Evolutionary conservation across 2,797 vertebrate genomes (phyloP), one percentile per base, ranked within the genome.

Genomic region (Hybognathus amarus): DNA sequence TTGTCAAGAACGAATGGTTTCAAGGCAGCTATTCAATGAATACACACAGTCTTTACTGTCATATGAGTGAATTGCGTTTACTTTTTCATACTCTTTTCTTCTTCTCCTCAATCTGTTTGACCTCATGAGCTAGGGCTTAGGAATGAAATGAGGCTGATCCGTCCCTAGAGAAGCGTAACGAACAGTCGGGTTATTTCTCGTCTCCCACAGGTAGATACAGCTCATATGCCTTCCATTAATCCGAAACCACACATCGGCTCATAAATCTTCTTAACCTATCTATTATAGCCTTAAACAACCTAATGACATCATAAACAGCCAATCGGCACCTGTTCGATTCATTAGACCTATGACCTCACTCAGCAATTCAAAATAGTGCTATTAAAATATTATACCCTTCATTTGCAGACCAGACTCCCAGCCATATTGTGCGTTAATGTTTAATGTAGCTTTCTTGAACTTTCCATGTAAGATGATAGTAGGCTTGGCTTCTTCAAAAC

Each of bases 81-180:
- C 12, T 78, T 24, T 38, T 79, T 40, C 7, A 36, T 24, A 45
- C 47, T 82, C 24, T 6, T 27, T 77, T 40, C 22, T 56, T 27
- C 20, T 67, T 83, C 68, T 54, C 10, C 20, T 50, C 17, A 64
- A 45, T 75, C 30, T 64, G 38, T 82, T 47, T 73, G 78, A 64
- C 50, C 59, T 79, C 20, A 22, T 54, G 56, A 67, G 70, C 69
- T 71, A 47, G 59, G 66, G 47, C 11, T 36, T 56, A 67, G 42
- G 38, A 75, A 71, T 69, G 61, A 79, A 83, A 83, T 75, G 69
- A 86, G 80, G 80, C 64, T 36, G 36, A 63, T 79, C 54, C 17
- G 3, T 83, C 85, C 80, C 68, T 11, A 75, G 85, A 69, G 75
- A n/a, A 47, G 68, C 11, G 12, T 59, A 68, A 82, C 52, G 61